Conservation (phyloP, 35 echinoderm and acorn worm species). For the Apostichopus parvimensis region DNA sequence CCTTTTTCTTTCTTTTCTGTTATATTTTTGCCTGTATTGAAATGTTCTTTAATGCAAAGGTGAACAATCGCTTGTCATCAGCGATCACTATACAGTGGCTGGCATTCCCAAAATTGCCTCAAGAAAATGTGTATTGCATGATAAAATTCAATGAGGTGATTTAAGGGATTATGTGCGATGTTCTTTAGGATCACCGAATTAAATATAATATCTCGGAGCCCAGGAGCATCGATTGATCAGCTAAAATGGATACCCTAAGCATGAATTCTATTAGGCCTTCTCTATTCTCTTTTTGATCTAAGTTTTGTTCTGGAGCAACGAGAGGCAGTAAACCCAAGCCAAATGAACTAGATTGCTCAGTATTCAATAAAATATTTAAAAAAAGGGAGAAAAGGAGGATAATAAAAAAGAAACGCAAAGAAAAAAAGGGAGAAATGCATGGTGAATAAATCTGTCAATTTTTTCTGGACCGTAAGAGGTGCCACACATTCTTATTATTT, state of each 20-base stretch:
- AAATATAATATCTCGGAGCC: neutral
- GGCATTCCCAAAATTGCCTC: neutral
- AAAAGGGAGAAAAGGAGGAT: neutral
- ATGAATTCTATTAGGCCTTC: neutral
- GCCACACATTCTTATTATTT: too few relatives aligned
- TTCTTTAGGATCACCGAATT: neutral
- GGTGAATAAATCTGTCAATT: too few relatives aligned
- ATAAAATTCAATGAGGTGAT: neutral
- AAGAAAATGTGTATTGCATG: neutral
- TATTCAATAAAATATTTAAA: neutral
- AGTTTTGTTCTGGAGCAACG: neutral
- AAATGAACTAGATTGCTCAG: neutral
- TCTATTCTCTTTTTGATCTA: neutral
- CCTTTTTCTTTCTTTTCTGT: too few relatives aligned
- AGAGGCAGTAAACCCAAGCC: neutral
- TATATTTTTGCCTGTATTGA: too few relatives aligned
- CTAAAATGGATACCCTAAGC: neutral
- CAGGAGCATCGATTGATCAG: neutral
- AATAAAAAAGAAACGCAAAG: too few relatives aligned
- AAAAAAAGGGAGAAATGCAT: too few relatives aligned
- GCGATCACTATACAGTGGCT: neutral
- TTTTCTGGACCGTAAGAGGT: too few relatives aligned
- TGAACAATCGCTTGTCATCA: neutral
- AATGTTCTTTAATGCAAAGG: neutral
- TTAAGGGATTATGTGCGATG: neutral